Conservation (phyloP, 2,113 vertebrate genomes). For the Phyllostomus hastatus region DNA sequence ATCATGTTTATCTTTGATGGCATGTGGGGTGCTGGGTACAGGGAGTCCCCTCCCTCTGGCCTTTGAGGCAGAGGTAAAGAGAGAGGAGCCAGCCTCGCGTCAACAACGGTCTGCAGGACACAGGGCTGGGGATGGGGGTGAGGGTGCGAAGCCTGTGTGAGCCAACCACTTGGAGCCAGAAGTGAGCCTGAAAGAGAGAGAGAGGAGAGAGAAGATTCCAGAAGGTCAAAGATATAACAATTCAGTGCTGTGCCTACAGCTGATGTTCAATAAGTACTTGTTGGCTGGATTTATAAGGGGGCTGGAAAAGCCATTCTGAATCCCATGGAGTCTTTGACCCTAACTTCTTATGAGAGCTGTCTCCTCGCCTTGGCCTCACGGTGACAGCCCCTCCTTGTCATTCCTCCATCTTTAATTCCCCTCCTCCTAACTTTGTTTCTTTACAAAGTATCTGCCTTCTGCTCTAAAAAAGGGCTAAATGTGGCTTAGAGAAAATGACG, state of each 20-base stretch:
- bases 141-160: background rate
- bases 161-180: background rate
- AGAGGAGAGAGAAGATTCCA: background rate
- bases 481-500: background rate
- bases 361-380: accelerated
- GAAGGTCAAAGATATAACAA: background rate
- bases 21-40: background rate
- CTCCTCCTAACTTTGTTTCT: background rate
- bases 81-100: background rate
- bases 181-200: background rate
- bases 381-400: too few species aligned
- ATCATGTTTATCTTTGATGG: constrained; percentile 55
- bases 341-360: background rate
- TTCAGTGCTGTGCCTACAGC: background rate
- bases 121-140: background rate
- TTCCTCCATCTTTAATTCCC: background rate
- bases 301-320: background rate
- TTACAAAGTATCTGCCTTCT: background rate
- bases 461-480: background rate
- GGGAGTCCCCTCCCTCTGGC: background rate
- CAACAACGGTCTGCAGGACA: background rate
- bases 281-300: background rate
- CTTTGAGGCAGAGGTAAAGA: background rate
- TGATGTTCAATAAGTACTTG: background rate
- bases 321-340: background rate